phyloP scores from a whole-genome alignment of 2,797 vertebrate genomes.

The Gallinago solitaria region DNA sequence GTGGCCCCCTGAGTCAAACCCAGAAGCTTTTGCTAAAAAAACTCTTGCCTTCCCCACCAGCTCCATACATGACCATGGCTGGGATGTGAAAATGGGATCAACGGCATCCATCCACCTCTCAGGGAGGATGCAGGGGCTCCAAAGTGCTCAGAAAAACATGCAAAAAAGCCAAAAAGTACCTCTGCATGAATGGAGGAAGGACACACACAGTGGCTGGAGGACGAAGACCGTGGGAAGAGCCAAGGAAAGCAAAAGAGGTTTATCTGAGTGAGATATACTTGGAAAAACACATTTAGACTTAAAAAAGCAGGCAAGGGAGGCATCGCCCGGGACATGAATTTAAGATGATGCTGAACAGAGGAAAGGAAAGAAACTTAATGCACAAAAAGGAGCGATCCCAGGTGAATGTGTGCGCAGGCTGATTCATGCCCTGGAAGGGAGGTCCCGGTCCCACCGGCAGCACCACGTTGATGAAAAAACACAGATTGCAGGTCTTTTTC shows the following conservation, averaged over 20 bases:
- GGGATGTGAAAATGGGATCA: background rate
- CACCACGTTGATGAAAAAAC: background rate
- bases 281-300: background rate
- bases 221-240: background rate
- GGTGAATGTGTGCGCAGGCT: rapidly evolving
- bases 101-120: background rate
- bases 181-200: background rate
- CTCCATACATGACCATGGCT: background rate
- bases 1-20: background rate
- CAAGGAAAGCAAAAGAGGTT: background rate
- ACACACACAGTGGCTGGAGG: background rate
- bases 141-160: background rate
- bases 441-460: background rate
- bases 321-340: background rate
- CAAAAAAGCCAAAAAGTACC: background rate
- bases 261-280: rapidly evolving
- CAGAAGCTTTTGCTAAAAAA: slow-evolving; percentile 44
- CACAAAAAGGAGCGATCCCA: rapidly evolving
- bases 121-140: background rate
- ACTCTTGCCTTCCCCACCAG: slow-evolving; percentile 7
- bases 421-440: slow-evolving; percentile 31
- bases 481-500: background rate
- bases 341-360: background rate
- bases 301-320: slow-evolving; percentile 2
- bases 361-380: background rate